Percentiles rank a stretch among this genome's conserved stretches.
phyloP scores from a whole-genome alignment of 1,140 invertebrate species.

The Drosophila parvula region DNA sequence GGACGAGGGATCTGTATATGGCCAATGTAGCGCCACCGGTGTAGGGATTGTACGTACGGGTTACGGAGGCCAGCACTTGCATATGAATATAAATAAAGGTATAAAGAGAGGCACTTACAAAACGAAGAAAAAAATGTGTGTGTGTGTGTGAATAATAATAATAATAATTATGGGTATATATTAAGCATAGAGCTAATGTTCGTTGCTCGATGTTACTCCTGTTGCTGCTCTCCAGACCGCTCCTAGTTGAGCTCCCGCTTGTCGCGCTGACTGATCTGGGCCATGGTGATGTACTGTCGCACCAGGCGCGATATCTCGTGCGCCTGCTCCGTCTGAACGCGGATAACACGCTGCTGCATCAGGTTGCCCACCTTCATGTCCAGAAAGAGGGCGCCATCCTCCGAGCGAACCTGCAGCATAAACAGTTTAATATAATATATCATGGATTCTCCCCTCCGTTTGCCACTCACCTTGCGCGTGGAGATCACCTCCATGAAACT shows the following conservation, averaged over 20 bases:
- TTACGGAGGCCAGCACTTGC: constrained; percentile 15
- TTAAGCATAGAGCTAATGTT: constrained; percentile 35
- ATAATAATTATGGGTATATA: constrained; percentile 34
- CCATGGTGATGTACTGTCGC: constrained; percentile 97
- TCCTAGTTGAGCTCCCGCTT: constrained; percentile 77
- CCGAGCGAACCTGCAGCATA: constrained; percentile 88
- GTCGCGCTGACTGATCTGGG: constrained; percentile 87
- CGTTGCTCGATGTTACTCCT: constrained; percentile 32
- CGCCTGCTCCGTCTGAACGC: constrained; percentile 98
- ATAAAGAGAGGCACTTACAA: constrained; percentile 42
- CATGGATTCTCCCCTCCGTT: no score
- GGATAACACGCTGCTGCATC: constrained; percentile 97
- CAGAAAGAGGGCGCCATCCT: constrained; percentile 96
- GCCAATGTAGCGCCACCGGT: constrained; percentile 48
- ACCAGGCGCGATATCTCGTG: constrained; percentile 97
- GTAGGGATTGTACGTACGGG: neutral
- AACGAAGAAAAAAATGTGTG: constrained; percentile 58
- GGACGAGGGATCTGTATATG: constrained; percentile 46
- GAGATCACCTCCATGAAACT: constrained; percentile 98
- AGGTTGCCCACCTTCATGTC: constrained; percentile 99
- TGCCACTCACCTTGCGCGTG: constrained; percentile 91
- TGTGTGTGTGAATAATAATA: constrained; percentile 23
- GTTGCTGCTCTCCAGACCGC: neutral
- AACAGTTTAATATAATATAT: neutral
- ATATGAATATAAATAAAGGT: constrained; percentile 21